Base-by-base conservation (phyloP, 1,140 invertebrate species). In the Eurosta solidaginis region DNA sequence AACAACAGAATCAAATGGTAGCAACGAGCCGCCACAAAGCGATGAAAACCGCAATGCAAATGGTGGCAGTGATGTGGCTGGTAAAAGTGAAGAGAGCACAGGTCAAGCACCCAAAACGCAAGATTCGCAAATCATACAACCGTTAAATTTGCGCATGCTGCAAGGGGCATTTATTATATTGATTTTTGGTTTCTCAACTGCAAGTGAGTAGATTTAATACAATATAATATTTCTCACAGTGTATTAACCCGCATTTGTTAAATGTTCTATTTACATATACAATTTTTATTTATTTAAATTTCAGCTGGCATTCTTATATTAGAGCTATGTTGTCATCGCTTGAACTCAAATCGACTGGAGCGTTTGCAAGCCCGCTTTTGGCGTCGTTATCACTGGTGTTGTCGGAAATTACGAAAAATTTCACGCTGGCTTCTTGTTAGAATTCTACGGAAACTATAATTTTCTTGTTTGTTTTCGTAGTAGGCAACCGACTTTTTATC, bases 91-190 rank as follows among this genome's bases (percentile, higher is more conserved):
- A 5, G 76, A 63, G 1, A 84, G n/a, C 4, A 36, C 75, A 3
- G 81, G 74, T 17, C 25, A 45, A 29, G 49, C 45, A 5, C 1
- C 49, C 14, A 63, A 77, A 40, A 74, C 77, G 7, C 76, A 79
- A 6, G 79, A 77, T 3, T 47, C 50, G 1, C 77, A 81, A 75
- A 89, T 89, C 54, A 84, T 92, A 12, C 89, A 91, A 80, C 91
- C 92, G 0, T 89, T 93, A 0, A 92, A 90, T 63, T 84, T 93
- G 27, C 90, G 89, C 81, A 92, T 92, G 90, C 81, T 93, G 0
- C 90, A 92, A 79, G 92, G 92, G 17, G 91, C 92, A 0, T 93
- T 93, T 81, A 92, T 92, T 83, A 88, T 92, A 3, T 85, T 93
- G 0, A 88, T 89, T 9, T 89, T 92, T 27, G 92, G 92, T 29